Base-by-base conservation (phyloP, 2,888 invertebrate genomes). In the Eurytoma californica region DNA sequence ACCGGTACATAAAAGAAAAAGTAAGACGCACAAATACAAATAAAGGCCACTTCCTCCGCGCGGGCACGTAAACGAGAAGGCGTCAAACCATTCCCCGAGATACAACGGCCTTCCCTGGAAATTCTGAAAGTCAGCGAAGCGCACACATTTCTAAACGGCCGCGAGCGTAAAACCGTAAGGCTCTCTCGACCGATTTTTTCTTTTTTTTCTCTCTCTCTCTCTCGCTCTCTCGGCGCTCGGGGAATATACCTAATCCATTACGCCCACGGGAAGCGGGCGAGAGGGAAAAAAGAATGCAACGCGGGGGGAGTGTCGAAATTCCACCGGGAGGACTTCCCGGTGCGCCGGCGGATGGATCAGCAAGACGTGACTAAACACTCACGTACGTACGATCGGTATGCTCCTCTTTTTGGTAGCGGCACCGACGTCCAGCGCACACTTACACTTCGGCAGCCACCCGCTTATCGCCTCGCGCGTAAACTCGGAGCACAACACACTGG, bases 11-110 rank as follows among this genome's bases (percentile, higher is more conserved):
- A 39, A 39, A 39, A 16, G n/a, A 49, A 57, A 68, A 75, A 75
- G 75, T 68, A 68, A 66, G 75, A 60, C 75, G 30, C 68, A 51
- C 73, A 55, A 24, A 7, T 13, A 24, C 57, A 49, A 58, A 39
- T 75, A 20, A 53, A 53, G 18, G 61, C 51, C 28, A 53, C 51
- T 75, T 53, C 30, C 49, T 61, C 20, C 1, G 51, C 51, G n/a
- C 18, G n/a, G 18, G 39, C 39, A 39, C 3, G 39, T 39, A 39
- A 39, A 39, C 39, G 39, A 39, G 57, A 51, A 61, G 69, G 49
- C 72, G 63, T 39, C 63, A 61, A 72, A 72, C 60, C 49, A 49
- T 53, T n/a, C 63, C 30, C 28, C 9, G 18, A 55, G 20, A 39
- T 60, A 63, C 39, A 30, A 2, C 28, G n/a, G 28, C n/a, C 49